A percentile compares a stretch with the other conserved stretches of the same genome.
Evolutionary conservation across 2,888 invertebrate species (phyloP).

Genomic region (Agrotis segetum): DNA sequence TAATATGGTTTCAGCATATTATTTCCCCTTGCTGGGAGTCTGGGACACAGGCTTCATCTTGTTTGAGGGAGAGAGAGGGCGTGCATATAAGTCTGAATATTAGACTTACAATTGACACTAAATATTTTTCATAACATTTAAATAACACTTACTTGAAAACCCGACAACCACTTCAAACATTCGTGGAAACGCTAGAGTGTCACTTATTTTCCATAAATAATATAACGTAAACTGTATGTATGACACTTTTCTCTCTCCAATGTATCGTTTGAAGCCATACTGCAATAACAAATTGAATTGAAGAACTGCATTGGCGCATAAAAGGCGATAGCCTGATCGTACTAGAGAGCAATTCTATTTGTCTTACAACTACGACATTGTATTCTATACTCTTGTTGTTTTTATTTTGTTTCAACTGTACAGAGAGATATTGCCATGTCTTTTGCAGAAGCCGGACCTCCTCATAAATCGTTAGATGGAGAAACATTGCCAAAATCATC

Average conservation of each 20-base stretch:
- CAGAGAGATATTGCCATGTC: constrained; percentile 45
- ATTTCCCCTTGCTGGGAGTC: no score
- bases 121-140: no score
- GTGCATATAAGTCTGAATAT: no score
- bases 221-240: constrained; percentile 28
- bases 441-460: constrained; percentile 13
- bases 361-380: constrained; percentile 51
- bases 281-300: constrained; percentile 57
- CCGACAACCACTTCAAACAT: neutral
- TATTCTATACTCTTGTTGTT: constrained; percentile 29
- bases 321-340: constrained; percentile 48
- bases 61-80: no score
- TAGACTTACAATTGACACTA: no score
- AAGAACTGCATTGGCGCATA: constrained; percentile 60
- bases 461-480: constrained; percentile 13
- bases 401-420: constrained; percentile 42
- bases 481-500: constrained; percentile 14
- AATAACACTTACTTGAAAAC: neutral
- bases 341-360: constrained; percentile 51
- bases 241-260: constrained; percentile 28
- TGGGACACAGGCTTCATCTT: no score
- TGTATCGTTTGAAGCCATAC: constrained; percentile 40
- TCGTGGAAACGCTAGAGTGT: neutral
- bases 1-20: neutral
- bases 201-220: constrained; percentile 12